Evolutionary conservation across 2,113 vertebrate species (phyloP), one percentile per base, ranked within the genome.

Genomic region (Neolamprologus brichardi): DNA sequence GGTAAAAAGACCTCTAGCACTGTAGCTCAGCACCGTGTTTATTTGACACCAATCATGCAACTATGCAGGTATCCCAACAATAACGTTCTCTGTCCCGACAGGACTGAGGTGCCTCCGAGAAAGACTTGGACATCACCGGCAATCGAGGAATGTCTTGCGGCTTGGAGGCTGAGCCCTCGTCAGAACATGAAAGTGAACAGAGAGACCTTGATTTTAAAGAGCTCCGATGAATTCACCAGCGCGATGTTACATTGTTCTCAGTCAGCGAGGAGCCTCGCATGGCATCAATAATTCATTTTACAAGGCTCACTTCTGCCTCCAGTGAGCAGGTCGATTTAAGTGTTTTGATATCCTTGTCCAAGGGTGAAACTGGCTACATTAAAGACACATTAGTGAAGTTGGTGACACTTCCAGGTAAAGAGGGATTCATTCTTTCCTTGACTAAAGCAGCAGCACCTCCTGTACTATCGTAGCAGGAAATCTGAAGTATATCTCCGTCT

Each of bases 1-100:
- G 97, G 97, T 97, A 97, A 97, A 97, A 94, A 94, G 94, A 96
- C 94, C 95, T 95, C 93, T 94, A 93, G 94, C 94, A 92, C 93
- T 94, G 93, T 88, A 92, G 93, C 92, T 95, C 92, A 95, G 89
- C 90, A 90, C 94, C 90, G 51, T 92, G 94, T 94, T 95, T 95
- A 95, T 95, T 93, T 92, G 94, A 96, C 93, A 95, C 91, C 94
- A 93, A 94, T 95, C 95, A 94, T 84, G 84, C 93, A 95, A 90
- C 91, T 95, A 96, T 95, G 95, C 94, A 94, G 94, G 93, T 93
- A 94, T 95, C 93, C 89, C 92, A 90, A 93, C 94, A 94, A 95
- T 92, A 95, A 92, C 54, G 86, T 18, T 93, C 87, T 93, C 92
- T 96, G 95, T 93, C 94, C 94, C 85, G 11, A 96, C 95, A 95